A percentile compares a stretch with the other conserved stretches of the same genome.
phyloP scores from a whole-genome alignment of 1,140 invertebrate genomes.

The Drosophila obscura region DNA sequence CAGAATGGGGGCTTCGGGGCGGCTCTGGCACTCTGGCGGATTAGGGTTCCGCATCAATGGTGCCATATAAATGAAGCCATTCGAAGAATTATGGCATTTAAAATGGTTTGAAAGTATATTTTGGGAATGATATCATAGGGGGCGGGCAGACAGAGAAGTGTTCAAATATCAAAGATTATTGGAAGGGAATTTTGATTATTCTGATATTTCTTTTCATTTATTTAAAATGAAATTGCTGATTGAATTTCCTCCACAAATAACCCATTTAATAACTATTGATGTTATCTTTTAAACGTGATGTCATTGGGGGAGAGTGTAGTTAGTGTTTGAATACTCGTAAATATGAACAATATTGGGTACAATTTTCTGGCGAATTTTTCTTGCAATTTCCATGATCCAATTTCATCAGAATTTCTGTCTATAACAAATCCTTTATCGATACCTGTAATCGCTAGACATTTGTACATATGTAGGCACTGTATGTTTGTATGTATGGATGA shows the following conservation, averaged over 20 bases:
- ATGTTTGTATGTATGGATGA: too few relatives aligned
- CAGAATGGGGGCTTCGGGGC: constrained; percentile 25
- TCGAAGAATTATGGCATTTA: constrained; percentile 26
- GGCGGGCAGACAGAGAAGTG: too few relatives aligned
- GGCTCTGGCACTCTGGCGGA: too few relatives aligned
- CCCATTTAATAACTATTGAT: too few relatives aligned
- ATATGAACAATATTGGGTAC: constrained; percentile 1
- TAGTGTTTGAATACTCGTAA: too few relatives aligned
- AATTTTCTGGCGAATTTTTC: too few relatives aligned
- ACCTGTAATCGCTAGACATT: neutral
- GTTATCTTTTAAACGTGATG: constrained; percentile 25
- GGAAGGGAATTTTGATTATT: too few relatives aligned
- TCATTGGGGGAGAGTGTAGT: constrained; percentile 15
- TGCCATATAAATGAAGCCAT: constrained; percentile 13
- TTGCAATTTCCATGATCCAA: neutral
- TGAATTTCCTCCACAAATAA: too few relatives aligned
- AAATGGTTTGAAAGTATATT: neutral
- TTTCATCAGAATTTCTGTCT: constrained; percentile 6
- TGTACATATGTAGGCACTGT: constrained; percentile 17
- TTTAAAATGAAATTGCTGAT: too few relatives aligned
- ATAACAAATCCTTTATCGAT: constrained; percentile 8
- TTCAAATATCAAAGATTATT: too few relatives aligned
- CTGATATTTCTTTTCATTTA: too few relatives aligned
- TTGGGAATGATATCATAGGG: too few relatives aligned
- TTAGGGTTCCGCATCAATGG: neutral